Evolutionary conservation across 1,140 invertebrate species (phyloP).

Genomic region (Spodoptera litura): DNA sequence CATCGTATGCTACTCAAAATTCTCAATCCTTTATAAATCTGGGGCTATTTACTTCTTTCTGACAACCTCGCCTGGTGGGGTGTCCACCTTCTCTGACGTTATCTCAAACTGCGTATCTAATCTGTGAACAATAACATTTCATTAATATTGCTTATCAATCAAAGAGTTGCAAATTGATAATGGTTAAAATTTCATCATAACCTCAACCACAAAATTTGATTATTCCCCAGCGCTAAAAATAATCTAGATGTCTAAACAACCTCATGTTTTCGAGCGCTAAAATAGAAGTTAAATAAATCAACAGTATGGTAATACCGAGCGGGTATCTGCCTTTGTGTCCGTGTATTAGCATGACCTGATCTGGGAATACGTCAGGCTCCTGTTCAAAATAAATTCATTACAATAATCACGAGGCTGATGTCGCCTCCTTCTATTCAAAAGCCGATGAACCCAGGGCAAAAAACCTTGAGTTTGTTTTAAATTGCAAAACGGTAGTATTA

Average conservation of each 20-base stretch:
- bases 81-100: conserved; percentile 71
- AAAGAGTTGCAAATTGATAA: not conserved
- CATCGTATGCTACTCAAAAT: too few relatives aligned
- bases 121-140: conserved; percentile 57
- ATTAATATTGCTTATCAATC: not conserved
- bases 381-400: conserved; percentile 5
- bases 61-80: conserved; percentile 62
- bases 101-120: conserved; percentile 76
- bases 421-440: not conserved
- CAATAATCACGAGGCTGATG: not conserved
- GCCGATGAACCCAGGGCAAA: not conserved
- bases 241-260: too few relatives aligned
- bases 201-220: too few relatives aligned
- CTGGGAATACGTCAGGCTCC: not conserved
- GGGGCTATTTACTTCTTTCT: conserved; percentile 63
- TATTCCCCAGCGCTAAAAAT: too few relatives aligned
- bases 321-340: too few relatives aligned
- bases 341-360: not conserved
- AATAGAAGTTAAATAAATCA: too few relatives aligned
- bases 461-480: conserved; percentile 27
- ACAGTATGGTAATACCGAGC: too few relatives aligned
- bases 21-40: not conserved
- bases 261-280: too few relatives aligned
- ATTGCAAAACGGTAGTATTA: conserved; percentile 4
- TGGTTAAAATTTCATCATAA: too few relatives aligned